phyloP scores from a whole-genome alignment of 2,113 vertebrate genomes.

The Odontesthes bonariensis region DNA sequence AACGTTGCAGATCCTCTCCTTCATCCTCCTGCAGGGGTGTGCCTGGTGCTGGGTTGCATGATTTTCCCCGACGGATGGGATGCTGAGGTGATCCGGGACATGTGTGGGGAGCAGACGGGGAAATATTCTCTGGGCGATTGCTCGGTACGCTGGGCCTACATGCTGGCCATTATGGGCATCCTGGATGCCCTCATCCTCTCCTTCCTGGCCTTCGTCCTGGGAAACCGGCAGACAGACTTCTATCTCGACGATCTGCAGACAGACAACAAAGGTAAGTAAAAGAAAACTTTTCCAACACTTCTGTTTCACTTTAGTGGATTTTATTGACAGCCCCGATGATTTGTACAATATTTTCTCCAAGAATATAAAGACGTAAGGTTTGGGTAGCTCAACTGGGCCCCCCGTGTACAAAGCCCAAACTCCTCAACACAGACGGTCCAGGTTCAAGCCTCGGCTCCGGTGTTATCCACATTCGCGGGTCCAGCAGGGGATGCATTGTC shows the following conservation, averaged over 20 bases:
- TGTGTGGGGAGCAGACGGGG: slow-evolving; percentile 96
- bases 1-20: neutral
- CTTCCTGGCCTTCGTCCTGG: slow-evolving; percentile 96
- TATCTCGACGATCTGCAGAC: slow-evolving; percentile 94
- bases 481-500: too few species aligned
- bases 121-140: slow-evolving; percentile 95
- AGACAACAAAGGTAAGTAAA: slow-evolving; percentile 91
- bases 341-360: too few species aligned
- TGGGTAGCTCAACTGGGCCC: too few species aligned
- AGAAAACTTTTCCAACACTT: neutral
- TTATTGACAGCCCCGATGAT: neutral
- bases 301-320: neutral
- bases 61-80: slow-evolving; percentile 98
- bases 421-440: too few species aligned
- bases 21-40: slow-evolving; percentile 86
- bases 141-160: slow-evolving; percentile 96
- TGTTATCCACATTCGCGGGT: too few species aligned
- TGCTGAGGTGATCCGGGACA: slow-evolving; percentile 93
- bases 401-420: too few species aligned
- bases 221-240: slow-evolving; percentile 96
- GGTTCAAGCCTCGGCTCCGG: too few species aligned
- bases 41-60: slow-evolving; percentile 97
- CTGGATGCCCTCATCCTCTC: slow-evolving; percentile 97
- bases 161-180: slow-evolving; percentile 97
- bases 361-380: too few species aligned